These are phyloP conservation scores for Antrozous pallidus DNA, from an alignment of 2,797 vertebrate genomes.

Conservation along the genomic window DNA sequence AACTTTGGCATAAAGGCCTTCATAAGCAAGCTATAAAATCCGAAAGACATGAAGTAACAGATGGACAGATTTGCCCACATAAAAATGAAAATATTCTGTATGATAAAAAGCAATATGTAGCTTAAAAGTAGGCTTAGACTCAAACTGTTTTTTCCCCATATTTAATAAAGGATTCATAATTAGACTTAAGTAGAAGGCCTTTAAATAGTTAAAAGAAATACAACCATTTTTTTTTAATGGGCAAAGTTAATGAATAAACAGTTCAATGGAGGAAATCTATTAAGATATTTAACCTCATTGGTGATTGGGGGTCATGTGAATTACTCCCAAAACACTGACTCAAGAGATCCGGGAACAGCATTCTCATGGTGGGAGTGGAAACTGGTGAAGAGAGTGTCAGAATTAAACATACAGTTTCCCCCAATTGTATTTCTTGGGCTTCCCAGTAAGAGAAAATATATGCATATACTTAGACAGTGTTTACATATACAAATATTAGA, in stretches of 20 bases:
- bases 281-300: not conserved
- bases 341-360: not conserved
- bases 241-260: not conserved
- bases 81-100: slow-evolving; percentile 19
- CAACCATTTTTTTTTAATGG: not conserved
- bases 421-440: not conserved
- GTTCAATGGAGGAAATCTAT: not conserved
- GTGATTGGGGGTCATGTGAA: not conserved
- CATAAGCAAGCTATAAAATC: not conserved
- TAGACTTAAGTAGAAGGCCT: not conserved
- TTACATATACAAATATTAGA: not conserved
- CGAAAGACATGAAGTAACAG: slow-evolving; percentile 44
- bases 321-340: not conserved
- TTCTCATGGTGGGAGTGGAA: not conserved
- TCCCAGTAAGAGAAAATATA: not conserved
- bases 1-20: slow-evolving; percentile 38
- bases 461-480: too few species aligned
- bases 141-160: not conserved
- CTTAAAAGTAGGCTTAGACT: not conserved
- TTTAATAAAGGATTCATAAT: not conserved
- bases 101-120: slow-evolving; percentile 31
- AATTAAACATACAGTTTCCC: not conserved
- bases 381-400: not conserved
- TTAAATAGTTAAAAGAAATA: not conserved
- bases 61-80: slow-evolving; percentile 56